Evolutionary conservation across 2,888 invertebrate species (phyloP).

Genomic region (Machimus rusticus): DNA sequence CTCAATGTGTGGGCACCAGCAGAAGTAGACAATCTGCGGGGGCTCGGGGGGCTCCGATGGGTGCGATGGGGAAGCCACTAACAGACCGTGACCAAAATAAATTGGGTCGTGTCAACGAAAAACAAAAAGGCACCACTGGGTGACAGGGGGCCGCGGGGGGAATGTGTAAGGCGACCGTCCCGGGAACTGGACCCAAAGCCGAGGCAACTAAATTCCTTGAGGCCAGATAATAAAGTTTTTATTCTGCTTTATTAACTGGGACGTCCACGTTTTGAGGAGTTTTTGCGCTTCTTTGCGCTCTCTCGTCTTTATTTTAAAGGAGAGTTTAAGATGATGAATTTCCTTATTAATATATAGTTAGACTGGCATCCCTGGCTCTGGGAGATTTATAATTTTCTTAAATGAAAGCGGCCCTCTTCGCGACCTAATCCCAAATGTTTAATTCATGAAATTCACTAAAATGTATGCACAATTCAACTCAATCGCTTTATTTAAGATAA

Average conservation of each 20-base stretch:
- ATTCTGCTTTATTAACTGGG: conserved; percentile 26
- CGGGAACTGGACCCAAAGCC: background rate
- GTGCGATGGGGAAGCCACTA: background rate
- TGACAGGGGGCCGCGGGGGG: background rate
- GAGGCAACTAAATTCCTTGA: conserved; percentile 11
- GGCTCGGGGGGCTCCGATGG: background rate
- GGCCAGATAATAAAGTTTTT: conserved; percentile 26
- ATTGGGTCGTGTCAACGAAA: conserved; percentile 20
- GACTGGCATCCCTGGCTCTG: background rate
- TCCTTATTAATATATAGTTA: background rate
- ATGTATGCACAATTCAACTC: background rate
- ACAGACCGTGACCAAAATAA: conserved; percentile 30
- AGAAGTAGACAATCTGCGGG: background rate
- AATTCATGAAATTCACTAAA: background rate
- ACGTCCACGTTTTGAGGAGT: background rate
- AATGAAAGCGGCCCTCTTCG: background rate
- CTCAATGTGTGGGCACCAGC: background rate
- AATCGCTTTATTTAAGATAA: background rate
- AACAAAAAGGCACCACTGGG: background rate
- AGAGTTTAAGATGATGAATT: background rate
- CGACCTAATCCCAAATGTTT: background rate
- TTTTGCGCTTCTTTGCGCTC: background rate
- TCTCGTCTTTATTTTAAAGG: background rate
- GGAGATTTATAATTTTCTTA: background rate
- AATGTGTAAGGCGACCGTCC: background rate